Conservation (phyloP, 2,888 invertebrate species). For the Athalia circularis region DNA sequence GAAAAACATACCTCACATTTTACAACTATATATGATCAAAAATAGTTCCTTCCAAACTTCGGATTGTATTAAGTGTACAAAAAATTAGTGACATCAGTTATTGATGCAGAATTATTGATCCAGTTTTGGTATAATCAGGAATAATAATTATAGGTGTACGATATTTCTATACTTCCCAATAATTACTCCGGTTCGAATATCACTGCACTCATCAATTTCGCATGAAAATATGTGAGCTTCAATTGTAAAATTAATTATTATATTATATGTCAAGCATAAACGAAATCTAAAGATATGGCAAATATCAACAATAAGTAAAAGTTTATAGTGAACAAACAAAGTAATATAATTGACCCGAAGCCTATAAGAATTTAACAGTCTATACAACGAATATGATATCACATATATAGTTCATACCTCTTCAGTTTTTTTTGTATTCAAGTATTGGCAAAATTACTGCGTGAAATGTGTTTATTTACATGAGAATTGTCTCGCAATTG, state of each 20-base stretch:
- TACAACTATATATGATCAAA: constrained; percentile 4
- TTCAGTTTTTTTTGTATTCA: neutral
- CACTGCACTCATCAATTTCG: neutral
- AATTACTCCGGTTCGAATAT: neutral
- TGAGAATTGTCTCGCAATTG: neutral
- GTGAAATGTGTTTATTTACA: constrained; percentile 25
- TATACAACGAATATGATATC: constrained; percentile 58
- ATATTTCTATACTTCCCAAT: neutral
- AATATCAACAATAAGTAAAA: constrained; percentile 51
- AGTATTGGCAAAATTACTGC: constrained; percentile 20
- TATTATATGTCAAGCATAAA: constrained; percentile 24
- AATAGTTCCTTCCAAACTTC: constrained; percentile 5
- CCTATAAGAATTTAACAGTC: constrained; percentile 53
- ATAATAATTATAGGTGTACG: neutral
- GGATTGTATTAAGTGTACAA: constrained; percentile 2
- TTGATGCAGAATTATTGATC: too few relatives aligned
- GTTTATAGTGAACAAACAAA: constrained; percentile 49
- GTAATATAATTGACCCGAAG: constrained; percentile 49
- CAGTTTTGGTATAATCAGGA: too few relatives aligned
- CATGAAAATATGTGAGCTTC: neutral
- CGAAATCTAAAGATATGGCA: constrained; percentile 22
- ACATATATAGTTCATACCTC: constrained; percentile 48
- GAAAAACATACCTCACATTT: neutral
- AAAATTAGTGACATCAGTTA: constrained; percentile 1
- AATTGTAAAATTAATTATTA: constrained; percentile 6